Base-by-base conservation (phyloP, 2,888 invertebrate species). In the Volucella inflata region DNA sequence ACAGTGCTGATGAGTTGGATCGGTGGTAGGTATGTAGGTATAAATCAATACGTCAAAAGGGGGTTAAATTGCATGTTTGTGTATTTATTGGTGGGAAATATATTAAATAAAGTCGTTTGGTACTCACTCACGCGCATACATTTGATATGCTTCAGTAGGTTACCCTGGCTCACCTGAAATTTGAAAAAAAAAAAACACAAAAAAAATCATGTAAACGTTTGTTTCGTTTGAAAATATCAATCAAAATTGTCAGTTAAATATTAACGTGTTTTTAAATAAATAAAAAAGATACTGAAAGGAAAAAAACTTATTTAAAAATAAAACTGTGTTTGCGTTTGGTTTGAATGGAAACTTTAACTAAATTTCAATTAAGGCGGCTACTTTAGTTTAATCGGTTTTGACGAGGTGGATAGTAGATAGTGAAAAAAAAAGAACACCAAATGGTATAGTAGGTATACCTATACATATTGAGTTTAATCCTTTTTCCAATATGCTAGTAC, bases 11-110 rank as follows among this genome's bases (percentile, higher is more conserved):
- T 30, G 30, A 30, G 30, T 6, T 30, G 6, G 30, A 30, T 30
- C 4, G 30, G 30, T 0, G 30, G 30, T 30, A 30, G n/a, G n/a
- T 21, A 21, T 21, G 21, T 30, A 38, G 53, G 38, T 9, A 48
- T 30, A 78, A 76, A 83, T 78, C 74, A 65, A 75, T 84, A 65
- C 64, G 64, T 68, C 72, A 74, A 68, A 46, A 65, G 64, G 64
- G 30, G 6, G 6, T 30, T 75, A 44, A 68, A 75, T 84, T 62
- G 74, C 76, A 76, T 76, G 71, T 46, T 70, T 57, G 68, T 59
- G 76, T 76, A 71, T 71, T 81, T 76, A 70, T 67, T 77, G 67
- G 46, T 46, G 53, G 65, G 53, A 72, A 65, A 65, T 59, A 59
- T 42, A 59, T 42, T 17, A 36, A 74, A 71, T 70, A 12, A 64